These are phyloP conservation scores for Mimas tiliae DNA, from an alignment of 2,888 invertebrate species.

Conservation along the genomic window DNA sequence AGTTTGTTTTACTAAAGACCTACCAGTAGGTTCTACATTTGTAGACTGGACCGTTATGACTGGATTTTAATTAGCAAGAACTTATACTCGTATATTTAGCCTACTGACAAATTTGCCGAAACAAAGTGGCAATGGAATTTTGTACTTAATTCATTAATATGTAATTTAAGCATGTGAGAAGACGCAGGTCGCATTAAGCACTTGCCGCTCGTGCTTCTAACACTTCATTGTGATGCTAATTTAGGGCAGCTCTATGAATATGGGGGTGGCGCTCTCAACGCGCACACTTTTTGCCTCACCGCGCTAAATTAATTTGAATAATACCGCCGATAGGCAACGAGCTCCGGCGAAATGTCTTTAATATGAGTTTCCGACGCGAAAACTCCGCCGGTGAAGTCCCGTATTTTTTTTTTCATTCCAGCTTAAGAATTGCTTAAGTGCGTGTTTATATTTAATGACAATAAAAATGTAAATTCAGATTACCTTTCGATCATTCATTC, in stretches of 20 bases:
- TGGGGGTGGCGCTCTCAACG: constrained; percentile 70
- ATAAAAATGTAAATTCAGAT: constrained; percentile 51
- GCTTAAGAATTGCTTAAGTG: constrained; percentile 63
- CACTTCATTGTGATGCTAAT: constrained; percentile 84
- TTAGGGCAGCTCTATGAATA: constrained; percentile 81
- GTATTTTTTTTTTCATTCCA: constrained; percentile 62
- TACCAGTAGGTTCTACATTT: background rate
- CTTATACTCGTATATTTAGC: constrained; percentile 49
- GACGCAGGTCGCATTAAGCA: constrained; percentile 76
- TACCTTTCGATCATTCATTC: constrained; percentile 49
- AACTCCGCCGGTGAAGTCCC: constrained; percentile 55
- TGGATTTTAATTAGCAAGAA: background rate
- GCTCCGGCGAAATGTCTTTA: constrained; percentile 76
- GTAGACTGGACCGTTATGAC: background rate
- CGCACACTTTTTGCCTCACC: constrained; percentile 80
- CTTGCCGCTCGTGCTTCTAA: constrained; percentile 73
- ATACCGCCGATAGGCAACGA: constrained; percentile 79
- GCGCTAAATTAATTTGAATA: constrained; percentile 83
- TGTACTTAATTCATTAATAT: constrained; percentile 76
- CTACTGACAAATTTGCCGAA: constrained; percentile 56
- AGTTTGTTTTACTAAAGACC: constrained; percentile 40
- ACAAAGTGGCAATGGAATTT: constrained; percentile 71
- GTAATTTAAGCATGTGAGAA: constrained; percentile 75
- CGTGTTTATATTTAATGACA: constrained; percentile 67
- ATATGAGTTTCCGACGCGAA: constrained; percentile 75